Conservation (phyloP, 2,888 invertebrate genomes). For the Polydesmus complanatus region DNA sequence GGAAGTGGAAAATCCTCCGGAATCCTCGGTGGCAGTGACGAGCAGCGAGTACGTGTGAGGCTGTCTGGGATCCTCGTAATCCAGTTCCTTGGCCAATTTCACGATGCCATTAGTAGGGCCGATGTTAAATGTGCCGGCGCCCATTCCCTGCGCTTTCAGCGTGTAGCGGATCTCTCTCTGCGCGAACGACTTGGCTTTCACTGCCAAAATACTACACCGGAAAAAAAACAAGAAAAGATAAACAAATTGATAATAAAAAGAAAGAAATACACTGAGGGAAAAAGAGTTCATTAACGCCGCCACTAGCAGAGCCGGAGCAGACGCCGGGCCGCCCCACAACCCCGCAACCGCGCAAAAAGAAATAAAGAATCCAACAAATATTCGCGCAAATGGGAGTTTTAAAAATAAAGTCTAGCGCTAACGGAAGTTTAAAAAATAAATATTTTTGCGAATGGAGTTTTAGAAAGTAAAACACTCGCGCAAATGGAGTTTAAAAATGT, state of each 20-base stretch:
- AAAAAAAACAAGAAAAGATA: not conserved
- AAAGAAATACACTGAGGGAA: no score
- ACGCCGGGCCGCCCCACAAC: no score
- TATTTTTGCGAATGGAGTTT: no score
- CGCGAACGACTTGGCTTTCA: conserved; percentile 94
- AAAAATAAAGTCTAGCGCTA: no score
- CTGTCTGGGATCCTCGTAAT: conserved; percentile 89
- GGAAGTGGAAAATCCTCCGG: conserved; percentile 89
- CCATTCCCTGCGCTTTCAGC: conserved; percentile 85
- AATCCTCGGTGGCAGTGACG: conserved; percentile 91
- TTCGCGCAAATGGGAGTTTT: no score
- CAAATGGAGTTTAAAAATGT: no score
- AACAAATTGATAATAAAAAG: not conserved
- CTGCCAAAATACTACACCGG: conserved; percentile 67
- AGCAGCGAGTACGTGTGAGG: conserved; percentile 82
- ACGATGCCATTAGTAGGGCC: conserved; percentile 89
- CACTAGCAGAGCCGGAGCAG: no score
- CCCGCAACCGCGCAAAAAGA: no score
- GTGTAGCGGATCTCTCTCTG: conserved; percentile 94
- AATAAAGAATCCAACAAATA: no score
- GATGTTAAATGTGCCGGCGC: conserved; percentile 88
- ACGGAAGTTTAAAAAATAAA: no score
- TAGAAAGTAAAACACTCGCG: no score
- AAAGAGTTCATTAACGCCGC: no score
- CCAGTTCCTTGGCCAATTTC: conserved; percentile 85